A percentile compares a stretch with the other conserved stretches of the same genome.
Conservation (phyloP, 1,140 invertebrate species). For the Myzus persicae region DNA sequence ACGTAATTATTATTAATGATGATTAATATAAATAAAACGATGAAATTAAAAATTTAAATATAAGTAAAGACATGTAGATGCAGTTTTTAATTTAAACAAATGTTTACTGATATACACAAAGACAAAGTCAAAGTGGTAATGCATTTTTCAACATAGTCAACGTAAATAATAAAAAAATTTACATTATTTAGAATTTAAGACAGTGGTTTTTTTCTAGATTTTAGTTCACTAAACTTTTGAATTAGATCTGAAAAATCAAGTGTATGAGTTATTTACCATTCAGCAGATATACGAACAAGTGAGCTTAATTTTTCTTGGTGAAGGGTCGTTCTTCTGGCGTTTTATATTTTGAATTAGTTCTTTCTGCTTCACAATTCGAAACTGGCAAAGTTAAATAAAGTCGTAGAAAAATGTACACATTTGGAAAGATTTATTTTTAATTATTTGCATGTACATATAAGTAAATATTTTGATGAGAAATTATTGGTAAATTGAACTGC, state of each 20-base stretch:
- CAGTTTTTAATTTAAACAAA: too few species aligned
- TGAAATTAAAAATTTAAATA: too few species aligned
- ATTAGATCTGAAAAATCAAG: too few species aligned
- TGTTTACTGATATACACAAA: too few species aligned
- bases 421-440: not conserved
- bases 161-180: not conserved
- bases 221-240: too few species aligned
- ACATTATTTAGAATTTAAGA: not conserved
- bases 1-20: too few species aligned
- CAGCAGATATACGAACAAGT: not conserved
- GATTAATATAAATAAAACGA: too few species aligned
- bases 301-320: too few species aligned
- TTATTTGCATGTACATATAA: conserved; percentile 8
- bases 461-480: conserved; percentile 2
- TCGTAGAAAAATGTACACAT: not conserved
- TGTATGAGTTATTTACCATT: too few species aligned
- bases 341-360: not conserved
- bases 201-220: not conserved
- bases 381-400: conserved; percentile 14
- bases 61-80: too few species aligned
- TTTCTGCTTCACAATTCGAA: not conserved
- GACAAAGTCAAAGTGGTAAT: not conserved
- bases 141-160: conserved; percentile 8
- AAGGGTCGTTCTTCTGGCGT: too few species aligned
- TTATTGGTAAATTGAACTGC: conserved; percentile 15